Evolutionary conservation across 1,140 invertebrate species (phyloP), one percentile per base, ranked within the genome.

Genomic region (Cyclina sinensis): DNA sequence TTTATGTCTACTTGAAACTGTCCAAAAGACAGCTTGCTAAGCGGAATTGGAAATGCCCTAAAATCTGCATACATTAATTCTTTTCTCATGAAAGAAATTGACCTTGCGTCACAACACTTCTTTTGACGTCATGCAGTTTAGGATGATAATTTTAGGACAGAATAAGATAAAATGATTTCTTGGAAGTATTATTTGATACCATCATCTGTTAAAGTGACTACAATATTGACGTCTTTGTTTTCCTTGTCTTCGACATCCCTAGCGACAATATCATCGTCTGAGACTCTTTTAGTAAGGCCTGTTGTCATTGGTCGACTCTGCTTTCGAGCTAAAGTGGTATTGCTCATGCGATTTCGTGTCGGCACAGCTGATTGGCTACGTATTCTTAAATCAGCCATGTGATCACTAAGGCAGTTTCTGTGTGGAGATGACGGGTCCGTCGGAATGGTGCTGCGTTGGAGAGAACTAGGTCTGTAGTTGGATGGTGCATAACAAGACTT

Each of bases 401-500:
- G 62, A 27, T 62, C 59, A n/a, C 24, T 14, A 24, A 39, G 59
- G 62, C 70, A 57, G 18, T 74, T 85, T 35, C 65, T 12, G 46
- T 73, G 65, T 0, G 48, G 43, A 32, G 82, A 74, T 11, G 82
- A 54, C 0, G 80, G 37, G n/a, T 43, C 59, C 2, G n/a, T 48
- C 5, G 65, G 24, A n/a, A 76, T n/a, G 0, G 65, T 85, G 21
- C 65, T 5, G 12, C 57, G 57, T 59, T 37, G n/a, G 27, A 83
- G 12, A 2, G 57, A 30, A 51, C 54, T 48, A 1, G 94, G 93
- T 21, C 91, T 89, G 65, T 94, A 94, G 30, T 51, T 88, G 18
- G 88, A 43, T 14, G 90, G 90, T 9, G 83, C 90, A 81, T 94
- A 94, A 11, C 87, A 86, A 18, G 94, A 93, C 79, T 93, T 93